Percentiles rank a stretch among this genome's conserved stretches.
Conservation (phyloP, 2,113 vertebrate genomes). For the Platanista minor region DNA sequence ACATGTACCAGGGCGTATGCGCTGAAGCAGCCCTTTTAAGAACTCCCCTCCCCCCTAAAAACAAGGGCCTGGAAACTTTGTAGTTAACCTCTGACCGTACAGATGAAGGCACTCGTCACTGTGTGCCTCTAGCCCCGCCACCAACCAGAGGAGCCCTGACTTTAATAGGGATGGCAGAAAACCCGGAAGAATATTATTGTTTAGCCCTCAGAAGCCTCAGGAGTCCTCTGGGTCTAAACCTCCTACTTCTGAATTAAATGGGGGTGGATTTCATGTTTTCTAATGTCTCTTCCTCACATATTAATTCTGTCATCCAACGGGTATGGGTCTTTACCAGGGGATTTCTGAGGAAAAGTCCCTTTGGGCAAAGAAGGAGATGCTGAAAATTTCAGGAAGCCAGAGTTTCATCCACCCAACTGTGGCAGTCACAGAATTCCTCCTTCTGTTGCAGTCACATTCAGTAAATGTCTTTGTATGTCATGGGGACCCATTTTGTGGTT, state of each 20-base stretch:
- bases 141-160: background rate
- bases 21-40: conserved; percentile 33
- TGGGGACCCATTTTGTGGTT: background rate
- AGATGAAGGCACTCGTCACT: background rate
- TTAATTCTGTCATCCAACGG: background rate
- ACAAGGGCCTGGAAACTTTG: background rate
- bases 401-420: background rate
- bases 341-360: background rate
- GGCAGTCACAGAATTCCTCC: background rate
- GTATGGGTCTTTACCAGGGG: background rate
- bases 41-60: background rate
- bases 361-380: background rate
- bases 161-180: background rate
- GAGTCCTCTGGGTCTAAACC: background rate
- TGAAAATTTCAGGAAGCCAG: background rate
- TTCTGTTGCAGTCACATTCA: background rate
- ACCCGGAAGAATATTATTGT: background rate
- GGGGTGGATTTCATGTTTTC: background rate
- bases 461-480: background rate
- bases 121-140: background rate
- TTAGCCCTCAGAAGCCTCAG: background rate
- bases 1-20: conserved; percentile 39
- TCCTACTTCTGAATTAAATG: background rate
- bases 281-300: background rate
- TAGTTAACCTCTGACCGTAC: background rate